Percentiles rank a stretch among this genome's conserved stretches.
Evolutionary conservation across 2,888 invertebrate species (phyloP).

Genomic region (Gnatocerus cornutus): DNA sequence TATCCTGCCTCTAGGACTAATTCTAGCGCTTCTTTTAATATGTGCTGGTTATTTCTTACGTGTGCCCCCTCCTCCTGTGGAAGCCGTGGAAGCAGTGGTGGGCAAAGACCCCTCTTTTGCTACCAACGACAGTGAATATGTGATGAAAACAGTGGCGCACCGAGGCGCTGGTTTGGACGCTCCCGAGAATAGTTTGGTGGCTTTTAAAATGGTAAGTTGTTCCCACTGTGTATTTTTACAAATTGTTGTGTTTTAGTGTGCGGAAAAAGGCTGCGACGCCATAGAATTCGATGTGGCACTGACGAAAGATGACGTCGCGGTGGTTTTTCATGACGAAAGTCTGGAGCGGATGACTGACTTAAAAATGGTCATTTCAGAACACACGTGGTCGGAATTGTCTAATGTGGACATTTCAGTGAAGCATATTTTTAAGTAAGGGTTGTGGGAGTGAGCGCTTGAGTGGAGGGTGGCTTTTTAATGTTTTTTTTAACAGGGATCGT

Average conservation of each 20-base stretch:
- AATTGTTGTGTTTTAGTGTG: constrained; percentile 74
- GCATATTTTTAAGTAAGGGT: constrained; percentile 78
- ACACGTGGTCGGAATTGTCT: constrained; percentile 78
- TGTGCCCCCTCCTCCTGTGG: constrained; percentile 71
- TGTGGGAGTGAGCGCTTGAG: constrained; percentile 6
- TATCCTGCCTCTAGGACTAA: constrained; percentile 63
- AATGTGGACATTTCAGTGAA: constrained; percentile 79
- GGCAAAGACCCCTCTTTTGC: constrained; percentile 72
- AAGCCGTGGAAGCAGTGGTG: constrained; percentile 72
- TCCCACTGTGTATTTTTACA: background rate
- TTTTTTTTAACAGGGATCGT: constrained; percentile 73
- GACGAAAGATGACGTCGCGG: constrained; percentile 82
- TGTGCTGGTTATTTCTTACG: constrained; percentile 71
- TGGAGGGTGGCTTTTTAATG: constrained; percentile 19
- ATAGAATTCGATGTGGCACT: constrained; percentile 86
- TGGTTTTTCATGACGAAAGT: constrained; percentile 84
- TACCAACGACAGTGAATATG: constrained; percentile 70
- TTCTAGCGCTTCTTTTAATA: constrained; percentile 60
- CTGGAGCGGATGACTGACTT: constrained; percentile 79
- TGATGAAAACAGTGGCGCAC: constrained; percentile 81
- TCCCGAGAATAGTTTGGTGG: constrained; percentile 85
- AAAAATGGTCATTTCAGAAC: constrained; percentile 72
- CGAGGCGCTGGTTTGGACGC: constrained; percentile 84
- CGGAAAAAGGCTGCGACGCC: constrained; percentile 80
- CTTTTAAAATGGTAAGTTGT: constrained; percentile 78